Evolutionary conservation across 1,140 invertebrate species (phyloP).

Genomic region (Brachionus paranguensis): DNA sequence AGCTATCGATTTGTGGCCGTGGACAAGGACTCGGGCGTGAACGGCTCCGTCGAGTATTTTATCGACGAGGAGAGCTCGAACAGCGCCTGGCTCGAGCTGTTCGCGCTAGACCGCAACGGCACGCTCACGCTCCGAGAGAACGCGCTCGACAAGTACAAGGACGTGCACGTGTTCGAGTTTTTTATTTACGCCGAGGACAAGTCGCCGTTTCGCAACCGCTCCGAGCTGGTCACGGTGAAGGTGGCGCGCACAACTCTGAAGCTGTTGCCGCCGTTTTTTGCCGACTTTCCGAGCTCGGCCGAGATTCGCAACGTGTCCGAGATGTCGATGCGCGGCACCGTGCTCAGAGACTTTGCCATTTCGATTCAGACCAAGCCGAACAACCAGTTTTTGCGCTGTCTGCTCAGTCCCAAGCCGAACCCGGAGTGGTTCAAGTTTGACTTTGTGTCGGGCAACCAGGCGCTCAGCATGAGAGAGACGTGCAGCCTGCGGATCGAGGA

Average conservation of each 20-base stretch:
- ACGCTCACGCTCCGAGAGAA: conserved; percentile 12
- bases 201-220: neutral
- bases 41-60: conserved; percentile 25
- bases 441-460: neutral
- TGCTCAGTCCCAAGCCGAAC: conserved; percentile 28
- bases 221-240: neutral
- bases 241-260: neutral
- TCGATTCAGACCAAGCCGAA: neutral
- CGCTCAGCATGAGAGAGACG: neutral
- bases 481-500: conserved; percentile 18
- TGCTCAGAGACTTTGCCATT: conserved; percentile 5
- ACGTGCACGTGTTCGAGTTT: neutral
- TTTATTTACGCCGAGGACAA: conserved; percentile 13
- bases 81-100: neutral
- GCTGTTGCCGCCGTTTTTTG: conserved; percentile 20
- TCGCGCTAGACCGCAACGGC: neutral
- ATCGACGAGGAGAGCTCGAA: neutral
- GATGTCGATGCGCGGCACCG: neutral
- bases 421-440: conserved; percentile 40
- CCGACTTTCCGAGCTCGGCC: conserved; percentile 13
- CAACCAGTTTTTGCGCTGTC: conserved; percentile 25
- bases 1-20: conserved; percentile 31
- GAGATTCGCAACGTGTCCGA: conserved; percentile 28
- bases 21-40: conserved; percentile 18
- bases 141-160: neutral